Percentiles rank a stretch among this genome's conserved stretches.
phyloP scores from a whole-genome alignment of 2,888 invertebrate genomes.

The Polydrusus cervinus region DNA sequence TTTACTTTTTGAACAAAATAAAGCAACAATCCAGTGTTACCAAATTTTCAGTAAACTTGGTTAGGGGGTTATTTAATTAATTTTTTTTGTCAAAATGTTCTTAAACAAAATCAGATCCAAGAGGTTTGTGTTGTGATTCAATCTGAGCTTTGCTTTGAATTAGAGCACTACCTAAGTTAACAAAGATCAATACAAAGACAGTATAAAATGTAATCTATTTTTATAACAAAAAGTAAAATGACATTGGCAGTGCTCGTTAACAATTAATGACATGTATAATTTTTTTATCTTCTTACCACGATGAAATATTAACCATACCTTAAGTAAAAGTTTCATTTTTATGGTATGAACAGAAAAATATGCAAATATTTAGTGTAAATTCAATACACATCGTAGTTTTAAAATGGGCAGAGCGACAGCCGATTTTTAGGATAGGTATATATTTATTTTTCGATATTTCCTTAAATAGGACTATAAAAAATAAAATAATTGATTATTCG shows the following conservation, averaged over 20 bases:
- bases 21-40: neutral
- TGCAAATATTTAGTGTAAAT: too few relatives aligned
- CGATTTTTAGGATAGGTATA: too few relatives aligned
- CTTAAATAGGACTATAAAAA: too few relatives aligned
- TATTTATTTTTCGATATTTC: too few relatives aligned
- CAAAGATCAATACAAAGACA: neutral
- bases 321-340: too few relatives aligned
- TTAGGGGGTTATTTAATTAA: neutral
- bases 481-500: too few relatives aligned
- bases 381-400: too few relatives aligned
- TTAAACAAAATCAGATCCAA: neutral
- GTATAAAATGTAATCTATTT: conserved; percentile 16
- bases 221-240: conserved; percentile 12
- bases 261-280: conserved; percentile 2
- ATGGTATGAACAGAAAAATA: too few relatives aligned
- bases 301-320: too few relatives aligned
- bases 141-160: neutral
- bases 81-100: neutral
- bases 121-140: conserved; percentile 11
- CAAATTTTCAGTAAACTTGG: too few relatives aligned
- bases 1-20: neutral
- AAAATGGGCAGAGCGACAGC: too few relatives aligned
- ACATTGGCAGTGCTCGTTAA: conserved; percentile 18
- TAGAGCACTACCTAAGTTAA: conserved; percentile 14
- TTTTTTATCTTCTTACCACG: neutral